These are phyloP conservation scores for Sciurus carolinensis DNA, from an alignment of 2,797 vertebrate genomes.

Conservation along the genomic window DNA sequence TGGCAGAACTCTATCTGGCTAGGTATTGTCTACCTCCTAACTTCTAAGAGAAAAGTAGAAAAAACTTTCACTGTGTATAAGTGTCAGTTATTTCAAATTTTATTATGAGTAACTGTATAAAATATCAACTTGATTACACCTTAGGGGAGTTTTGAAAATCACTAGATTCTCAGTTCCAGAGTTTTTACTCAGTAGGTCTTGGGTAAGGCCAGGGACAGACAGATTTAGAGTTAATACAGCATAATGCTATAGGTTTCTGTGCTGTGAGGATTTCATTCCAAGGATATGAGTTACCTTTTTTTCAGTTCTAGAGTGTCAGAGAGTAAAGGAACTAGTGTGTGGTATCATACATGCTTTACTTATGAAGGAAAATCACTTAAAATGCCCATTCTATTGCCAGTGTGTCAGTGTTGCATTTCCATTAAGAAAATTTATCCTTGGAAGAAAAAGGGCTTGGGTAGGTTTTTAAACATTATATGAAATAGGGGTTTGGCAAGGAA, in stretches of 20 bases:
- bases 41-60: not conserved
- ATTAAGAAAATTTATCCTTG: slow-evolving; percentile 34
- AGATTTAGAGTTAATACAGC: not conserved
- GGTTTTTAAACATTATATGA: slow-evolving; percentile 15
- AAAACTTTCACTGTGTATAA: not conserved
- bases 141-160: slow-evolving; percentile 3
- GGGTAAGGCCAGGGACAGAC: not conserved
- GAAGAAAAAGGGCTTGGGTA: not conserved
- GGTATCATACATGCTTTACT: not conserved
- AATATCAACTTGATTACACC: not conserved
- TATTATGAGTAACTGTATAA: not conserved
- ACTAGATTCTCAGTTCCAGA: not conserved
- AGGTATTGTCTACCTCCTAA: not conserved
- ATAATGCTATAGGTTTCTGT: not conserved
- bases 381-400: not conserved
- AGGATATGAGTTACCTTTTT: not conserved
- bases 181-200: not conserved
- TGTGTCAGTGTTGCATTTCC: not conserved
- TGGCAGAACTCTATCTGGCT: not conserved
- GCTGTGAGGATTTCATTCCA: not conserved
- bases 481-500: not conserved
- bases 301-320: not conserved
- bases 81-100: not conserved
- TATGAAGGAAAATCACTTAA: not conserved
- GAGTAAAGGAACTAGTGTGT: not conserved